Base-by-base conservation (phyloP, 2,797 vertebrate genomes). In the Pterois miles region DNA sequence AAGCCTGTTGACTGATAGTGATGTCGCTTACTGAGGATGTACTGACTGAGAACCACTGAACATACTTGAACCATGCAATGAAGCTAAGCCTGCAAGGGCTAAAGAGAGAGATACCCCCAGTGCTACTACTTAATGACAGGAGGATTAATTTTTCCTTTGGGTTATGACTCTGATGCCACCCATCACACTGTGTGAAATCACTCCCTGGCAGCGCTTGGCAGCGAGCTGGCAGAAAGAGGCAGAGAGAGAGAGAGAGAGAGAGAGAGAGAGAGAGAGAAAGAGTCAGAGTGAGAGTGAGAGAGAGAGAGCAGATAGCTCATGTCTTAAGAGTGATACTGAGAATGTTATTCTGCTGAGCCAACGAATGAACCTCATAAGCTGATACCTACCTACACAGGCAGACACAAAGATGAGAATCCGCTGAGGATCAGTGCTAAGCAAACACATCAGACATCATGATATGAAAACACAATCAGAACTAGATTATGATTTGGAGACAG, bases 81-180 rank as follows among this genome's bases (percentile, higher is more conserved):
- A 53, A 46, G 71, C 60, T 85, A 82, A 87, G 82, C 76, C 71
- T 65, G 33, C 10, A 23, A 64, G 60, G 64, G 63, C 65, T 70
- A 36, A 7, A n/a, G 20, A n/a, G 8, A 33, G 62, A 82, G 50
- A 86, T 74, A 88, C 38, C 71, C 65, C 59, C 52, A 74, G 36
- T 83, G 71, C 75, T 83, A 79, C 76, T 83, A 78, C 74, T 90
- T 88, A 88, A 89, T 90, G 66, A 88, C 84, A 84, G 80, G 8
- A 69, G 81, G 88, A 88, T 89, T 83, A 62, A 70, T 85, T 85
- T 86, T 81, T 83, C 69, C 81, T 90, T 83, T 82, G 75, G 78
- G 82, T 87, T 88, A 82, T 52, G 77, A 78, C 74, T 89, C 43
- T 66, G 59, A 82, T 87, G 79, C 77, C 81, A 88, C 86, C 65